Conservation (phyloP, 2,888 invertebrate genomes). For the Hirtodrosophila histrioides region DNA sequence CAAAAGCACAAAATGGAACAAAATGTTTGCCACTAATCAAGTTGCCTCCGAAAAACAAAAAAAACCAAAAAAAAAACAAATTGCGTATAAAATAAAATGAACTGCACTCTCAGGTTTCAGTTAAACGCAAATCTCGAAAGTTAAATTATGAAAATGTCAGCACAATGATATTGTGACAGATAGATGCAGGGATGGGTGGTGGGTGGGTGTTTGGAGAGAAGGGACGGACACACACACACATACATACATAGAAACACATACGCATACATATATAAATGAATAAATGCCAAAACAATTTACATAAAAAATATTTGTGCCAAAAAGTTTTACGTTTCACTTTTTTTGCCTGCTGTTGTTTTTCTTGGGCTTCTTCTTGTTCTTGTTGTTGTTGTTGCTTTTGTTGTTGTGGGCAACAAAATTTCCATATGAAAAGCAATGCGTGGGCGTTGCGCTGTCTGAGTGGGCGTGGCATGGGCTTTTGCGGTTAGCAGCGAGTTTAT, state of each 20-base stretch:
- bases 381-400: constrained; percentile 28
- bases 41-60: constrained; percentile 23
- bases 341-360: constrained; percentile 11
- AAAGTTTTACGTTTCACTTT: constrained; percentile 64
- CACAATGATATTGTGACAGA: constrained; percentile 41
- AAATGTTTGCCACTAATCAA: constrained; percentile 60
- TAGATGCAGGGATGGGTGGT: neutral
- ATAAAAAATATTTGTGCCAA: constrained; percentile 75
- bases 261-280: constrained; percentile 54
- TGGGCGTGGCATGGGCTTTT: constrained; percentile 37
- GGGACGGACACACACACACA: constrained; percentile 19
- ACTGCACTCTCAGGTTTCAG: constrained; percentile 50
- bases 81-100: constrained; percentile 31
- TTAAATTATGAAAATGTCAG: constrained; percentile 70
- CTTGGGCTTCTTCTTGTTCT: neutral
- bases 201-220: no score
- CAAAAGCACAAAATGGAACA: neutral
- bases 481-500: constrained; percentile 65
- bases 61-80: neutral
- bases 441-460: constrained; percentile 23
- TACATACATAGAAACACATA: constrained; percentile 7
- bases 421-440: constrained; percentile 68
- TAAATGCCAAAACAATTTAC: constrained; percentile 77
- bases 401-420: constrained; percentile 48
- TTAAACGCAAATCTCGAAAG: constrained; percentile 51